A percentile compares a stretch with the other conserved stretches of the same genome.
These are phyloP conservation scores for Apodemia duryi DNA, from an alignment of 2,888 invertebrate genomes.

Conservation along the genomic window DNA sequence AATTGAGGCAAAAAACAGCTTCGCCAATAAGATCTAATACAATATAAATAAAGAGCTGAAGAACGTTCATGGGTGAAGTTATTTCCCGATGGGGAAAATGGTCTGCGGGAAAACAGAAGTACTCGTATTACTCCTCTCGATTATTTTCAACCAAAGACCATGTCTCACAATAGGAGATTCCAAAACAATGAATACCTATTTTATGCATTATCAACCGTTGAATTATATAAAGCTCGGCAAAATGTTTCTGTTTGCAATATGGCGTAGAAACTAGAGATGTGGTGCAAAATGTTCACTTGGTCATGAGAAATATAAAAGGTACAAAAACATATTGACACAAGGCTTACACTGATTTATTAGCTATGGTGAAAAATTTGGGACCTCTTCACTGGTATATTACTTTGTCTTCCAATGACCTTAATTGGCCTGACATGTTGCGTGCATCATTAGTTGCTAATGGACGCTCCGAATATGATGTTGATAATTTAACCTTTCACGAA, in stretches of 20 bases:
- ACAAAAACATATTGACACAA: too few species aligned
- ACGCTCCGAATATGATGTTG: conserved; percentile 6
- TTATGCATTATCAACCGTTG: conserved; percentile 38
- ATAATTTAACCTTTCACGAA: background rate
- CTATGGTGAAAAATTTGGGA: conserved; percentile 41
- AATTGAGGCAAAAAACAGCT: conserved; percentile 20
- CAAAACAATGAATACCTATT: conserved; percentile 39
- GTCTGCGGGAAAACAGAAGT: too few species aligned
- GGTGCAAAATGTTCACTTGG: background rate
- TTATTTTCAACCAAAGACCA: conserved; percentile 23
- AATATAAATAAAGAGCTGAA: background rate
- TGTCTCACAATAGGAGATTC: conserved; percentile 31
- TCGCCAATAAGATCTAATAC: conserved; percentile 27
- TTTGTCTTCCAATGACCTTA: conserved; percentile 37
- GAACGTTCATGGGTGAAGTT: background rate
- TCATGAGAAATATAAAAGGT: too few species aligned
- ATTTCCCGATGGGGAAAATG: too few species aligned
- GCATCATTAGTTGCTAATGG: conserved; percentile 40
- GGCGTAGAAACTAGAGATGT: background rate
- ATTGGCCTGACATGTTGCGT: conserved; percentile 43
- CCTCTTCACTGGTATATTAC: conserved; percentile 43
- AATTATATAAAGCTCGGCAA: conserved; percentile 35
- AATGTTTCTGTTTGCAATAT: conserved; percentile 38
- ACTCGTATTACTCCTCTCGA: background rate
- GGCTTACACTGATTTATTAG: conserved; percentile 37